These are phyloP conservation scores for Eulimnadia texana DNA, from an alignment of 1,140 invertebrate species.

Conservation along the genomic window DNA sequence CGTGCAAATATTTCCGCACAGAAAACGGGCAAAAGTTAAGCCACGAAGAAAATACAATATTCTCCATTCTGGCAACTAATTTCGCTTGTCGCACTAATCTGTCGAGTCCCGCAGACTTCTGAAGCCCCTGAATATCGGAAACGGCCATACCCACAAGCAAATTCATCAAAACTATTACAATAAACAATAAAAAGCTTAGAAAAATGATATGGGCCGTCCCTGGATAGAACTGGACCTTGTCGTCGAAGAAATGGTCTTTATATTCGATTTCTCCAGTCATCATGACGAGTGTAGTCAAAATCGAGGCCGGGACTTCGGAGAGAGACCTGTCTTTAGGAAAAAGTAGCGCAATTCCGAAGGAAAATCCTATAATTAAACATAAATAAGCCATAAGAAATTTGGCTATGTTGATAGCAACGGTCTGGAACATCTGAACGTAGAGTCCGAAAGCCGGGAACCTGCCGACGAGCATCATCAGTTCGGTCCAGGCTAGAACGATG, in stretches of 20 bases:
- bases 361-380: constrained; percentile 67
- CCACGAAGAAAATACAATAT: constrained; percentile 59
- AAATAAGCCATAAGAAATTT: constrained; percentile 68
- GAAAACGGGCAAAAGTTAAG: constrained; percentile 46
- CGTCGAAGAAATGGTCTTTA: constrained; percentile 61
- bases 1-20: constrained; percentile 45
- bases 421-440: constrained; percentile 74
- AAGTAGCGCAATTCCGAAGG: constrained; percentile 51
- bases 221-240: constrained; percentile 27
- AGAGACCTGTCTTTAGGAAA: constrained; percentile 11
- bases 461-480: constrained; percentile 71
- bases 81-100: constrained; percentile 62
- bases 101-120: constrained; percentile 61
- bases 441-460: constrained; percentile 68
- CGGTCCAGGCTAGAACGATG: constrained; percentile 67
- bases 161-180: constrained; percentile 73
- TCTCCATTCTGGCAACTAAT: constrained; percentile 59
- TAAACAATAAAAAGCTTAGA: constrained; percentile 57
- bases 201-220: constrained; percentile 58
- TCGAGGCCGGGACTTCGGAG: constrained; percentile 22
- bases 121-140: constrained; percentile 58
- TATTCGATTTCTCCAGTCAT: constrained; percentile 77
- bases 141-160: constrained; percentile 69
- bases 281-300: constrained; percentile 72
- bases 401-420: constrained; percentile 67